phyloP scores from a whole-genome alignment of 2,888 invertebrate genomes.

The Dicranocentrus wangi region DNA sequence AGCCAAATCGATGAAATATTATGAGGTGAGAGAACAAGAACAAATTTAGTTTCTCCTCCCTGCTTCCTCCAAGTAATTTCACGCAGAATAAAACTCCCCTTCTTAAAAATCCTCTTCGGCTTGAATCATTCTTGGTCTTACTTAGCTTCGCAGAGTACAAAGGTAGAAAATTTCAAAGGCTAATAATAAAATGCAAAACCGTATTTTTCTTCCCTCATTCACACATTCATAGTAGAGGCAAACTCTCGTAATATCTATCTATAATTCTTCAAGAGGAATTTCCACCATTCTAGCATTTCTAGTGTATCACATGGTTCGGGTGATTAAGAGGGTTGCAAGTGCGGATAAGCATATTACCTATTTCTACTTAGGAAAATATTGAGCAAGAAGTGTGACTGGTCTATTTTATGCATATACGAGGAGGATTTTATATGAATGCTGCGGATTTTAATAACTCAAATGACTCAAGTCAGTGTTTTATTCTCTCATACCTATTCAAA shows the following conservation, averaged over 20 bases:
- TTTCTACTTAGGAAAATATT: not conserved
- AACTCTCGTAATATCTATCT: no score
- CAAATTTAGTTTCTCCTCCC: not conserved
- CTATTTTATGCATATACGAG: no score
- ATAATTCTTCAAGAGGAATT: not conserved
- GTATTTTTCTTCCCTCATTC: slow-evolving; percentile 2
- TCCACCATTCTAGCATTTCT: not conserved
- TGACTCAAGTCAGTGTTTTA: no score
- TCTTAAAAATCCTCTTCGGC: not conserved
- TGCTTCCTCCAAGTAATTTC: slow-evolving; percentile 3
- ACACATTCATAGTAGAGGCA: no score
- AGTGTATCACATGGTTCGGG: not conserved
- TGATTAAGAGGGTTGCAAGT: slow-evolving; percentile 5
- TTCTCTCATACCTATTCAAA: no score
- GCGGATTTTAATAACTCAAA: no score
- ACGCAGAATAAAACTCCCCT: not conserved
- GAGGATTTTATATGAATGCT: no score
- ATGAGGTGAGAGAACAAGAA: slow-evolving; percentile 43
- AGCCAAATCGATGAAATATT: slow-evolving; percentile 58
- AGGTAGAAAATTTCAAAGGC: slow-evolving; percentile 13
- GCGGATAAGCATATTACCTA: slow-evolving; percentile 17
- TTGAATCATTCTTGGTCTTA: no score
- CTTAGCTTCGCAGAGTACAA: not conserved
- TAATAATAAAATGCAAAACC: slow-evolving; percentile 13
- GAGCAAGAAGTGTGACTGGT: slow-evolving; percentile 39